Base-by-base conservation (phyloP, 2,888 invertebrate species). In the Drosophila birchii region DNA sequence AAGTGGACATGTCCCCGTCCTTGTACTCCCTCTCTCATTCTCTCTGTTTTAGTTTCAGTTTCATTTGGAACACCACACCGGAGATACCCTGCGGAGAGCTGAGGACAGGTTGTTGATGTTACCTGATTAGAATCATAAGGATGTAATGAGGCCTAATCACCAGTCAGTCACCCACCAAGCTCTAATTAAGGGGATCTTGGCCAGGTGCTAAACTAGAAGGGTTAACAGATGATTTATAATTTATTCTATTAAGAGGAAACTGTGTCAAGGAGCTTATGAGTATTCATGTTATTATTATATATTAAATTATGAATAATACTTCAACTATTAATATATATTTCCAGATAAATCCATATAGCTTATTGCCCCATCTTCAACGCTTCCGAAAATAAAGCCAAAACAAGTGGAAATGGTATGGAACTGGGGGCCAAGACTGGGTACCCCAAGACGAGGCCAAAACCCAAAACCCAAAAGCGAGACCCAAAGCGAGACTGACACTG, bases 1-100 rank as follows among this genome's bases (percentile, higher is more conserved):
- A 89, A 86, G 89, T 89, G 88, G 88, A 85, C 85, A 88, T 86
- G 88, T 79, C 84, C 34, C 34, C 36, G 16, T 26, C 20, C 16
- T 43, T 16, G 12, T 69, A 54, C 18, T n/a, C 41, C 58, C 67
- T 79, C 79, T 39, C 39, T 39, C n/a, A 3, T 9, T n/a, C 9
- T 23, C 14, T 23, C 14, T 0, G 41, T 9, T 16, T 39, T 8
- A n/a, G 44, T 16, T 44, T 47, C 18, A 5, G 49, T 49, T 81
- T 38, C 29, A 57, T 53, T 36, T 26, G 57, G 38, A 43, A 60
- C 76, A 63, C 68, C 66, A 75, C 32, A 47, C 41, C 2, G 36
- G 16, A 32, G 70, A 68, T 68, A 47, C 68, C 68, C 68, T 68
- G 70, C 68, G 41, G 68, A 11, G 55, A 54, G n/a, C n/a, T 14